phyloP scores from a whole-genome alignment of 2,113 vertebrate genomes.

The Coptodon bakossiorum region DNA sequence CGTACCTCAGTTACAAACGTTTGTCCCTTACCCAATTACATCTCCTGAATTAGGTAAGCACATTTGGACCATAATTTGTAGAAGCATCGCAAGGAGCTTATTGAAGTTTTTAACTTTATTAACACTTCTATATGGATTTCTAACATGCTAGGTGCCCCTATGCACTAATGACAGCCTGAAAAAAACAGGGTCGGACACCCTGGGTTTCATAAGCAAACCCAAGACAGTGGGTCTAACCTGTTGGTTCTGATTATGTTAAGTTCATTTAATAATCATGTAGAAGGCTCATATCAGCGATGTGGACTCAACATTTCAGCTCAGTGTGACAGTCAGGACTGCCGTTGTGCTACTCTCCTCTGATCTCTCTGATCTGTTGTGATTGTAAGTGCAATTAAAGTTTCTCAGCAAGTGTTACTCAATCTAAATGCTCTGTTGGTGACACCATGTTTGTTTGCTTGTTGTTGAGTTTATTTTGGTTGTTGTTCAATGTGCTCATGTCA shows the following conservation, averaged over 20 bases:
- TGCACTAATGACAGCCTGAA: neutral
- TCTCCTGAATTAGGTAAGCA: neutral
- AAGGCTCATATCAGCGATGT: neutral
- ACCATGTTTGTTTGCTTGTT: neutral
- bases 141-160: neutral
- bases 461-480: rapidly evolving
- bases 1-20: neutral
- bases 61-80: neutral
- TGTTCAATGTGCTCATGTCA: neutral
- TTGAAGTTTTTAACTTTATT: neutral
- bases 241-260: neutral
- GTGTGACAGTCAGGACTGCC: neutral
- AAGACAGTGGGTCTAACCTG: neutral
- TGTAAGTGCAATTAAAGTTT: neutral
- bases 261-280: neutral
- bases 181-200: too few species aligned
- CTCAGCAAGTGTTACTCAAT: neutral
- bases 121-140: neutral
- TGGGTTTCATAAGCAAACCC: neutral
- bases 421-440: neutral
- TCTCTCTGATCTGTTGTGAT: neutral
- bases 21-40: neutral
- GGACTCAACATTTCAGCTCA: neutral
- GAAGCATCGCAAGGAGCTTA: neutral
- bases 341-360: neutral